Evolutionary conservation across 1,140 invertebrate species (phyloP).

Genomic region (Copidosoma floridanum): DNA sequence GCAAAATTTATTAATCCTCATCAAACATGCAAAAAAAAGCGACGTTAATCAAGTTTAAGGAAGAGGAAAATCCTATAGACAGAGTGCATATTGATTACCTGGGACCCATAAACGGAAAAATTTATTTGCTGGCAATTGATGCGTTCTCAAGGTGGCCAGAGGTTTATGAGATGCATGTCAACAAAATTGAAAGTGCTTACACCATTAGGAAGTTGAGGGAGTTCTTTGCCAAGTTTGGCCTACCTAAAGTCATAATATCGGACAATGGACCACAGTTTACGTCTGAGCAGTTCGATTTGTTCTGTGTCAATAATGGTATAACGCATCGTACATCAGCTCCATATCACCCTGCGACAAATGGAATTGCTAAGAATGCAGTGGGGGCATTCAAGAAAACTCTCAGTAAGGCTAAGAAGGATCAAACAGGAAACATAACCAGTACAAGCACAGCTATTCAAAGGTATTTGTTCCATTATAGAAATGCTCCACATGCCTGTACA

Average conservation of each 20-base stretch:
- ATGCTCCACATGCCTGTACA: slow-evolving; percentile 23
- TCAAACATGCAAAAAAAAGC: not conserved
- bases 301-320: slow-evolving; percentile 36
- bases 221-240: slow-evolving; percentile 33
- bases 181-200: slow-evolving; percentile 15
- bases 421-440: not conserved
- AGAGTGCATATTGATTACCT: not conserved
- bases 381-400: slow-evolving; percentile 37
- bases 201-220: slow-evolving; percentile 32
- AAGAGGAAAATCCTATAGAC: not conserved
- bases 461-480: slow-evolving; percentile 31
- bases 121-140: not conserved
- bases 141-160: not conserved
- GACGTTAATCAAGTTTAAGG: not conserved
- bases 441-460: not conserved
- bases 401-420: slow-evolving; percentile 22
- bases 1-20: not conserved
- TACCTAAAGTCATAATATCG: slow-evolving; percentile 31
- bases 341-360: slow-evolving; percentile 40
- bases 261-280: slow-evolving; percentile 35
- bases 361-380: slow-evolving; percentile 38
- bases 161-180: slow-evolving; percentile 5
- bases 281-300: slow-evolving; percentile 30
- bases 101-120: not conserved
- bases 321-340: slow-evolving; percentile 29